These are phyloP conservation scores for Clarias batrachus DNA, from an alignment of 2,113 vertebrate genomes.

Conservation along the genomic window DNA sequence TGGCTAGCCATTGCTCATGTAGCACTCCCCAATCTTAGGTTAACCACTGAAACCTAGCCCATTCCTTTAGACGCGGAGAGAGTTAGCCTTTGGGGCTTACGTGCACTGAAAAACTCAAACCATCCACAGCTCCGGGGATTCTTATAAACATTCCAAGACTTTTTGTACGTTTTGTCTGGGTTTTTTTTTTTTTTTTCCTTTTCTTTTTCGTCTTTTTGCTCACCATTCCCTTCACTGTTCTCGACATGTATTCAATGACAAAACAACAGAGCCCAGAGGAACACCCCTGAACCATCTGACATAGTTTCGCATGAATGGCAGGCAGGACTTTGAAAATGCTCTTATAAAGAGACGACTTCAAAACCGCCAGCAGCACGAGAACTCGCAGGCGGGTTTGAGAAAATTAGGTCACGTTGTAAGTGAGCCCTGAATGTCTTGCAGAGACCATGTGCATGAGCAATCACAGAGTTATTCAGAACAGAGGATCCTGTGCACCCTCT, in stretches of 20 bases:
- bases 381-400: constrained; percentile 57
- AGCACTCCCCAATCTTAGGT: constrained; percentile 63
- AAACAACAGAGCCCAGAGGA: constrained; percentile 52
- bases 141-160: constrained; percentile 37
- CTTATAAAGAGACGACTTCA: constrained; percentile 57
- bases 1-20: constrained; percentile 54
- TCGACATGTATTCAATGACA: constrained; percentile 31
- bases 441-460: constrained; percentile 65
- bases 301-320: constrained; percentile 59
- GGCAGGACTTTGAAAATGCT: constrained; percentile 55
- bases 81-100: constrained; percentile 52
- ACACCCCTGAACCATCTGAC: constrained; percentile 59
- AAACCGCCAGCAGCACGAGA: constrained; percentile 57
- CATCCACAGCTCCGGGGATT: constrained; percentile 35
- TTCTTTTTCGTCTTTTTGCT: neutral
- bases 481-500: constrained; percentile 27
- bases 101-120: constrained; percentile 39
- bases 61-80: constrained; percentile 57
- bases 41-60: constrained; percentile 67
- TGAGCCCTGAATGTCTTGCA: constrained; percentile 58
- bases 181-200: neutral
- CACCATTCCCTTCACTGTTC: constrained; percentile 5
- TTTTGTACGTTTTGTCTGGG: constrained; percentile 23
- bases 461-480: constrained; percentile 62
- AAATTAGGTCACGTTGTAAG: constrained; percentile 72